A percentile compares a stretch with the other conserved stretches of the same genome.
These are phyloP conservation scores for Pyrgus malvae DNA, from an alignment of 2,888 invertebrate genomes.

Conservation along the genomic window DNA sequence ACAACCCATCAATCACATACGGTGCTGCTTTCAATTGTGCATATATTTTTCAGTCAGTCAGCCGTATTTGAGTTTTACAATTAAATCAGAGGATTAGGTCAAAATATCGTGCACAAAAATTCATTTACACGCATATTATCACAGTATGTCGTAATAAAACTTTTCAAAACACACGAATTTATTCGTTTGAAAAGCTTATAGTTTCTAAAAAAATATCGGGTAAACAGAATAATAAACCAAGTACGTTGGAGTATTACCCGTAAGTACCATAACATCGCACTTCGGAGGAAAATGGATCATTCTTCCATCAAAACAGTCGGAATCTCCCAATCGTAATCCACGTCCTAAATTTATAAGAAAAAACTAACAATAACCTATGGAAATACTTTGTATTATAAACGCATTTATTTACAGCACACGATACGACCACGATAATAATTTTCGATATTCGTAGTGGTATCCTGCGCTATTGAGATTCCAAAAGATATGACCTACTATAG, in stretches of 20 bases:
- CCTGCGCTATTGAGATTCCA: background rate
- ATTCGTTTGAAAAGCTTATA: slow-evolving; percentile 1
- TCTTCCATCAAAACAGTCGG: slow-evolving; percentile 43
- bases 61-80: too few species aligned
- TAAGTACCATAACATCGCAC: slow-evolving; percentile 24
- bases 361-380: slow-evolving; percentile 52
- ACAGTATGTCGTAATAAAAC: slow-evolving; percentile 15
- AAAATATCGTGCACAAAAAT: too few species aligned
- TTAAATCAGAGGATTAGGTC: too few species aligned
- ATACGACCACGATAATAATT: slow-evolving; percentile 37
- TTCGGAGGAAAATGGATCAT: slow-evolving; percentile 32
- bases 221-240: slow-evolving; percentile 21
- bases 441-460: background rate
- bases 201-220: slow-evolving; percentile 6
- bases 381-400: slow-evolving; percentile 37
- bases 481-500: too few species aligned
- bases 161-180: slow-evolving; percentile 14
- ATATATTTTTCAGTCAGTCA: too few species aligned
- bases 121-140: slow-evolving; percentile 2
- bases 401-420: slow-evolving; percentile 36
- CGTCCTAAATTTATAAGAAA: slow-evolving; percentile 47
- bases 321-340: slow-evolving; percentile 47
- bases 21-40: too few species aligned
- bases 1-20: too few species aligned
- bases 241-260: slow-evolving; percentile 15